A percentile compares a stretch with the other conserved stretches of the same genome.
phyloP scores from a whole-genome alignment of 2,797 vertebrate species.

The Rhabdomys pumilio region DNA sequence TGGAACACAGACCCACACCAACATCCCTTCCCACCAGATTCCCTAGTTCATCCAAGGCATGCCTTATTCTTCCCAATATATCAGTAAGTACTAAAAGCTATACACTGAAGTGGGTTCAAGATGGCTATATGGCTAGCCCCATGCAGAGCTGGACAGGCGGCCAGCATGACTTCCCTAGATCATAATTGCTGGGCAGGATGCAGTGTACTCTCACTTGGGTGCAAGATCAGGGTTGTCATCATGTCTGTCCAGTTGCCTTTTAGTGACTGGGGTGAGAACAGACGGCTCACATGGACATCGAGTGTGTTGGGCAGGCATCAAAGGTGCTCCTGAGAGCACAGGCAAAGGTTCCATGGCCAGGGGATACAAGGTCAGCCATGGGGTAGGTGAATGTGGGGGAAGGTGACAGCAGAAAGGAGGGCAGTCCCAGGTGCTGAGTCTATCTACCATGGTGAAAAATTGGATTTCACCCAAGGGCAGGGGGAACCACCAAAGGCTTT shows the following conservation, averaged over 20 bases:
- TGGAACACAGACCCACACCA: background rate
- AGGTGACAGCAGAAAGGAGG: background rate
- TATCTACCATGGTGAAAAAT: no score
- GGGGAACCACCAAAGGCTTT: background rate
- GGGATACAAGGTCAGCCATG: background rate
- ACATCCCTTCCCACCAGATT: background rate
- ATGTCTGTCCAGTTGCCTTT: background rate
- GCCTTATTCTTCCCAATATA: background rate
- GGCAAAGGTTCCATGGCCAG: background rate
- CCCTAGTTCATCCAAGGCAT: background rate
- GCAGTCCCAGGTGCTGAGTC: no score
- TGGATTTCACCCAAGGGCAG: background rate
- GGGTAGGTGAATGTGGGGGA: background rate
- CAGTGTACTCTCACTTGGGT: background rate
- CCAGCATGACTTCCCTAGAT: background rate
- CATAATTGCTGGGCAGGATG: background rate
- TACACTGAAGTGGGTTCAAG: background rate
- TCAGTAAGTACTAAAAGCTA: background rate
- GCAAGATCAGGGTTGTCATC: background rate
- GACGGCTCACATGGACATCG: accelerated
- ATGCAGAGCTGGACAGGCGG: background rate
- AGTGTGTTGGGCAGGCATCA: background rate
- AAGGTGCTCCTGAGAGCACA: background rate
- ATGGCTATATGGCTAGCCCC: background rate
- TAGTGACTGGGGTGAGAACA: background rate